These are phyloP conservation scores for Drosophila ironensis DNA, from an alignment of 1,140 invertebrate genomes.

Conservation along the genomic window DNA sequence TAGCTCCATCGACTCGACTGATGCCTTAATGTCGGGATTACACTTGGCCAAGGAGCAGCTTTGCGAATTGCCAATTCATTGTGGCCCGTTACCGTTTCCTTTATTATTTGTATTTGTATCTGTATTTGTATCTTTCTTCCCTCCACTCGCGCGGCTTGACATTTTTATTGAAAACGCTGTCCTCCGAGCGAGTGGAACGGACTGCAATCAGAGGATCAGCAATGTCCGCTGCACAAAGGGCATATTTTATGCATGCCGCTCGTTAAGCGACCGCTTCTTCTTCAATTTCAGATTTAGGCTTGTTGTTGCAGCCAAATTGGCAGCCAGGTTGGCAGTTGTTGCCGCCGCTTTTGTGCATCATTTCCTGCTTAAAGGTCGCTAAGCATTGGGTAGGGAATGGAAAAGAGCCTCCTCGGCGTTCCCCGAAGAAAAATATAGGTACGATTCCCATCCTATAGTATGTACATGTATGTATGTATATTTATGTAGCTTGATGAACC, in stretches of 20 bases:
- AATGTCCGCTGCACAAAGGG: conserved; percentile 35
- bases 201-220: conserved; percentile 40
- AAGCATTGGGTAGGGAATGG: conserved; percentile 4
- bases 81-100: not conserved
- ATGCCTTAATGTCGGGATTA: conserved; percentile 23
- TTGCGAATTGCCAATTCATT: conserved; percentile 42
- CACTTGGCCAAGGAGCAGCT: conserved; percentile 31
- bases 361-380: conserved; percentile 32
- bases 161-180: conserved; percentile 43
- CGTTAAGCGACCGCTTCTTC: conserved; percentile 21
- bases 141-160: conserved; percentile 27
- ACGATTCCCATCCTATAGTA: too few relatives aligned
- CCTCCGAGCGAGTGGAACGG: not conserved
- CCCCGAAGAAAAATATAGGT: too few relatives aligned
- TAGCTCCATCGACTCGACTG: not conserved
- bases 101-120: too few relatives aligned
- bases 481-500: conserved; percentile 36
- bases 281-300: conserved; percentile 11
- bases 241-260: conserved; percentile 47
- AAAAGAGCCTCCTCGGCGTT: conserved; percentile 2
- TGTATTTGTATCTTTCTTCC: too few relatives aligned
- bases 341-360: conserved; percentile 33
- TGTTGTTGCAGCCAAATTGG: conserved; percentile 41
- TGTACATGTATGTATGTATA: conserved; percentile 13
- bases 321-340: conserved; percentile 24